Evolutionary conservation across 1,140 invertebrate genomes (phyloP).

Genomic region (Araneus ventricosus): DNA sequence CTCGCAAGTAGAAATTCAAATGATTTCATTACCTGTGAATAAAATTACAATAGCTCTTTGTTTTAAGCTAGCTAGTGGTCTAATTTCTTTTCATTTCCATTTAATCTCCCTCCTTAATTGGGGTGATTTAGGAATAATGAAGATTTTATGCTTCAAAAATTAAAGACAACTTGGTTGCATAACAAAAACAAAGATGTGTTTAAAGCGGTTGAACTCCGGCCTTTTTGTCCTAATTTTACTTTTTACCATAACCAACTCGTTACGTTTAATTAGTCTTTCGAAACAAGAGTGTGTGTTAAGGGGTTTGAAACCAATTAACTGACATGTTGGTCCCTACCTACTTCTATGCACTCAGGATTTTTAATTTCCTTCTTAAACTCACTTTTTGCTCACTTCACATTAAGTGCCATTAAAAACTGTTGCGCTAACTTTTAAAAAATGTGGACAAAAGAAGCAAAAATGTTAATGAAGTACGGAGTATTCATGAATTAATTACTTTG

Average conservation of each 20-base stretch:
- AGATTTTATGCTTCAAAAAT: conserved; percentile 52
- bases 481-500: conserved; percentile 72
- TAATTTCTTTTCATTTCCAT: conserved; percentile 44
- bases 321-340: conserved; percentile 46
- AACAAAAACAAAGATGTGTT: conserved; percentile 47
- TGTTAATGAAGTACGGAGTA: conserved; percentile 66
- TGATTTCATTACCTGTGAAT: conserved; percentile 10
- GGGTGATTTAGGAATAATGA: conserved; percentile 53
- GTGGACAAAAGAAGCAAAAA: conserved; percentile 59
- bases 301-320: conserved; percentile 73
- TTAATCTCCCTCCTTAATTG: conserved; percentile 55
- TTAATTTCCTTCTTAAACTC: conserved; percentile 62
- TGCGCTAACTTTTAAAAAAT: conserved; percentile 60
- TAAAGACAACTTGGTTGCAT: conserved; percentile 22
- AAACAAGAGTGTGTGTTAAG: conserved; percentile 70
- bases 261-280: conserved; percentile 72
- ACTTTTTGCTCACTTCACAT: conserved; percentile 68
- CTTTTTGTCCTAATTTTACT: conserved; percentile 52
- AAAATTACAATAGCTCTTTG: conserved; percentile 4
- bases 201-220: conserved; percentile 44
- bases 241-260: conserved; percentile 69
- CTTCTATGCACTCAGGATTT: conserved; percentile 59
- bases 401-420: conserved; percentile 73
- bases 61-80: background rate
- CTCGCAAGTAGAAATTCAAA: background rate